Base-by-base conservation (phyloP, 1,140 invertebrate genomes). In the Mercenaria mercenaria region DNA sequence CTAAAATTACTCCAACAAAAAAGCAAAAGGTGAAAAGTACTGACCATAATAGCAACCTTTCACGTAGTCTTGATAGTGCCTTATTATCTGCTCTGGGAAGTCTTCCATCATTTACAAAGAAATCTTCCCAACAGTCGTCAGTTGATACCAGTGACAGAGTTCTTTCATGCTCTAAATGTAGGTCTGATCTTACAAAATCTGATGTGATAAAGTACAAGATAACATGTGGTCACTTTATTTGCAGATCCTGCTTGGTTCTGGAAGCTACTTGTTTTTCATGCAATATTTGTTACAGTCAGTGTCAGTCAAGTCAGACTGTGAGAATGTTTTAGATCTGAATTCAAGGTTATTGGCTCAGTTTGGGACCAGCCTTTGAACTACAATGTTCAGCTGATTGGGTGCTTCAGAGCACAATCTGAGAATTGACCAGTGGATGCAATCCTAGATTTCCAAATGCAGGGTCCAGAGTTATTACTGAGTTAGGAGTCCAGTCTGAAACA, bases 81-180 rank as follows among this genome's bases (percentile, higher is more conserved):
- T 74, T 93, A 59, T n/a, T 43, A 43, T 76, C 74, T 43, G 79
- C 91, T 20, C 59, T 93, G 18, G 83, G 88, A 8, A 59, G 41
- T 23, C 47, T 93, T 32, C 92, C 92, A 29, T 91, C 89, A 29
- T 93, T 91, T 81, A 91, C 89, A 41, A 90, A 84, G 39, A 41
- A 69, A n/a, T 59, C 23, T 6, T 76, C 69, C 43, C 41, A 86
- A 8, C 13, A 20, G 18, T 13, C n/a, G 8, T 23, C 83, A 61
- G 34, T 20, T 59, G 34, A 37, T 86, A 11, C 41, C n/a, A 67
- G 8, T 47, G 39, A 67, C 81, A 64, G 47, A 29, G n/a, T 29
- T 0, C 34, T 41, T n/a, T 23, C 20, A 26, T 89, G 79, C 47
- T 69, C 41, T 15, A 77, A 74, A 39, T 83, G 88, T 59, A 41